Evolutionary conservation across 2,113 vertebrate genomes (phyloP).

Genomic region (Festucalex cinctus): DNA sequence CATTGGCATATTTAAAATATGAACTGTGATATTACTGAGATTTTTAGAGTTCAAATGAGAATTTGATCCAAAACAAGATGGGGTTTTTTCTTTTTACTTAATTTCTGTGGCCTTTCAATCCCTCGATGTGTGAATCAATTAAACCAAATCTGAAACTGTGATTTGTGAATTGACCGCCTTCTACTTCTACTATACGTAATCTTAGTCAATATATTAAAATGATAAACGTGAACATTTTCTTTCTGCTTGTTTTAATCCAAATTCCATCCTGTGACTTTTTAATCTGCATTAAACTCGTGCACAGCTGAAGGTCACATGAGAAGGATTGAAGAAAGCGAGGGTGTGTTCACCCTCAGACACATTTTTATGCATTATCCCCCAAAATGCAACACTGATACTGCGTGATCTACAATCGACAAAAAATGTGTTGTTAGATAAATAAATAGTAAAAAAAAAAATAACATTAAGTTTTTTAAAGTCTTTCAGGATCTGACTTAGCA

Average conservation of each 20-base stretch:
- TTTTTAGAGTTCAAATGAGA: too few relatives aligned
- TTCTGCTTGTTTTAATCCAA: constrained; percentile 27
- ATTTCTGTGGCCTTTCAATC: constrained; percentile 20
- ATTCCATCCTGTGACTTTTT: constrained; percentile 26
- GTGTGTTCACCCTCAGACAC: not conserved
- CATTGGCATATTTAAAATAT: too few relatives aligned
- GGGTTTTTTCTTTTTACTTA: not conserved
- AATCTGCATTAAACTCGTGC: constrained; percentile 31
- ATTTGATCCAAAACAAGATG: too few relatives aligned
- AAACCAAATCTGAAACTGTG: constrained; percentile 11
- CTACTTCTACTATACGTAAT: too few relatives aligned
- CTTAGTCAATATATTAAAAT: too few relatives aligned
- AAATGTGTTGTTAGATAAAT: too few relatives aligned
- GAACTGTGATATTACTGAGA: too few relatives aligned
- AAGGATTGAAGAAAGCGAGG: constrained; percentile 61
- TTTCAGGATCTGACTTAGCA: too few relatives aligned
- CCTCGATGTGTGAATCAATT: constrained; percentile 8
- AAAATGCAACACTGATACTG: not conserved
- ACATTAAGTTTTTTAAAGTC: too few relatives aligned
- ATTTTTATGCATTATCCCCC: not conserved
- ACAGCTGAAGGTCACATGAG: constrained; percentile 87
- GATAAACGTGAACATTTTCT: not conserved
- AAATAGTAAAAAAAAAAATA: too few relatives aligned
- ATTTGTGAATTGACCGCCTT: too few relatives aligned
- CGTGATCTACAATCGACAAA: not conserved